Percentiles rank a stretch among this genome's conserved stretches.
Evolutionary conservation across 2,888 invertebrate genomes (phyloP).

Genomic region (Mycalesis mineus): DNA sequence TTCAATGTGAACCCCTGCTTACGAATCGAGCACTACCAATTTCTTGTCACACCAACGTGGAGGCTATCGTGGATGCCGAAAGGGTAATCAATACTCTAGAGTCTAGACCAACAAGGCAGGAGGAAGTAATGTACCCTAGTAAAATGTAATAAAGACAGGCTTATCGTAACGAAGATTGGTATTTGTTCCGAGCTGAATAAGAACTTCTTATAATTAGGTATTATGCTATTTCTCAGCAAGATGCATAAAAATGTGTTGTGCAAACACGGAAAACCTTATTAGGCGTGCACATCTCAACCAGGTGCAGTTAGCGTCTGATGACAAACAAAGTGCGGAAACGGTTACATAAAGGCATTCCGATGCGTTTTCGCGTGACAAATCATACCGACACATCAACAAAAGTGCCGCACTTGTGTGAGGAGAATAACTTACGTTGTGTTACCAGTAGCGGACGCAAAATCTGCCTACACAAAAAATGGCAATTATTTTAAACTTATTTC

Average conservation of each 20-base stretch:
- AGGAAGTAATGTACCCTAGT: too few species aligned
- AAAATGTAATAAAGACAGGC: too few species aligned
- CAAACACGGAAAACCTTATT: not conserved
- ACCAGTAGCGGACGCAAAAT: not conserved
- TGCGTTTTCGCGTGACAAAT: slow-evolving; percentile 20
- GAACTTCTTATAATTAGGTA: too few species aligned
- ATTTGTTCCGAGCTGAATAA: too few species aligned
- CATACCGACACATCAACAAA: slow-evolving; percentile 20
- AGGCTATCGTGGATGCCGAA: too few species aligned
- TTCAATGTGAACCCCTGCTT: too few species aligned
- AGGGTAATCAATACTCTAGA: too few species aligned
- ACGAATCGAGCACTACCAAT: too few species aligned
- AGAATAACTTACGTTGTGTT: slow-evolving; percentile 10
- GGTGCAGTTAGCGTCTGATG: not conserved
- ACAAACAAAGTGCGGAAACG: slow-evolving; percentile 19
- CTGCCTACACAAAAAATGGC: not conserved
- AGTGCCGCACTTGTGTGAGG: slow-evolving; percentile 15
- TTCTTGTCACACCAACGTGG: too few species aligned
- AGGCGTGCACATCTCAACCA: not conserved
- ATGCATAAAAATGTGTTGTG: not conserved
- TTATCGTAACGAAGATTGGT: too few species aligned
- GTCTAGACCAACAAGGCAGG: too few species aligned
- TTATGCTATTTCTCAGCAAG: not conserved
- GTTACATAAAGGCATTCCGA: slow-evolving; percentile 21
- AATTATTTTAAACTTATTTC: too few species aligned